A percentile compares a stretch with the other conserved stretches of the same genome.
Conservation (phyloP, 2,797 vertebrate species). For the Onychomys arenicola region DNA sequence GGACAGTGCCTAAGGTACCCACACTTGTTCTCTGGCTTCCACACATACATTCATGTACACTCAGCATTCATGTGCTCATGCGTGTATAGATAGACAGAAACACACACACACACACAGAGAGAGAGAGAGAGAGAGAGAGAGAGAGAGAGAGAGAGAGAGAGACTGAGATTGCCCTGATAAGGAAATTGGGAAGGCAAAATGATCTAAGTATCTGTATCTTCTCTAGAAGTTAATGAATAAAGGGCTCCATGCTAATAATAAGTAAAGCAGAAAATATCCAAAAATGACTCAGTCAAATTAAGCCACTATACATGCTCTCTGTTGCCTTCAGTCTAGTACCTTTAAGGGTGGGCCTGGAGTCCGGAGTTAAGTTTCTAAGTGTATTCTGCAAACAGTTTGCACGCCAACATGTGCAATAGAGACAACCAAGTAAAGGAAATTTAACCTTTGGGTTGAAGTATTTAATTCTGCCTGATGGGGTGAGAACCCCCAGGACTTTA, state of each 20-base stretch:
- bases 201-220: background rate
- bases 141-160: no score
- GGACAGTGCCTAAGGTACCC: background rate
- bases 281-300: background rate
- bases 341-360: background rate
- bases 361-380: background rate
- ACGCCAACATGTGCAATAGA: background rate
- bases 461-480: background rate
- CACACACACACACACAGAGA: no score
- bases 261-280: background rate
- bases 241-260: background rate
- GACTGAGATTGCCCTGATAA: background rate
- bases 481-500: background rate
- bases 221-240: background rate
- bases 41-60: background rate
- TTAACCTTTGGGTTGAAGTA: conserved; percentile 9
- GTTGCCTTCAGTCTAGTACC: background rate
- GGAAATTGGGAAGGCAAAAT: background rate
- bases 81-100: background rate
- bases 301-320: background rate
- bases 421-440: background rate
- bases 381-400: background rate
- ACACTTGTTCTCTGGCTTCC: background rate
- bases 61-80: background rate
- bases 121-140: no score